Percentiles rank a stretch among this genome's conserved stretches.
Conservation (phyloP, 2,797 vertebrate genomes). For the Amniataba percoides region DNA sequence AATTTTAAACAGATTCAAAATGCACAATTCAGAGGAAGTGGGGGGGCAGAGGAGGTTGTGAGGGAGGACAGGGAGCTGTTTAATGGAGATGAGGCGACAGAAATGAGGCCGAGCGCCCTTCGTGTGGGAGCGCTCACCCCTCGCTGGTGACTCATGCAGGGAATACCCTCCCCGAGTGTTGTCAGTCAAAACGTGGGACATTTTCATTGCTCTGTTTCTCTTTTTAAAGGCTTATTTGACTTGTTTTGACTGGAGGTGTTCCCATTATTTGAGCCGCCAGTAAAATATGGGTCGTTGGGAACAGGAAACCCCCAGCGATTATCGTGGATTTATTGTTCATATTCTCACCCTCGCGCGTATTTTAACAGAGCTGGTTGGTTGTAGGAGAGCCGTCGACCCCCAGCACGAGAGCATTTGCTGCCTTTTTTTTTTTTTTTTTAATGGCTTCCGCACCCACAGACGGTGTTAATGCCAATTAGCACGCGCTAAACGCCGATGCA, state of each 20-base stretch:
- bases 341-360: slow-evolving; percentile 56
- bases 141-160: slow-evolving; percentile 36
- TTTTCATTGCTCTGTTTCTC: slow-evolving; percentile 52
- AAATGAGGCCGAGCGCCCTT: slow-evolving; percentile 44
- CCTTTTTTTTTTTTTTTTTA: slow-evolving; percentile 51
- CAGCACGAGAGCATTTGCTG: slow-evolving; percentile 46
- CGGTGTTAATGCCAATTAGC: slow-evolving; percentile 80
- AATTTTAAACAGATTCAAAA: slow-evolving; percentile 74
- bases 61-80: slow-evolving; percentile 25
- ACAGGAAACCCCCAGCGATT: slow-evolving; percentile 69
- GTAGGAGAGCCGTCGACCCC: slow-evolving; percentile 21
- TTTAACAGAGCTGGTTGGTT: slow-evolving; percentile 66
- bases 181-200: slow-evolving; percentile 62
- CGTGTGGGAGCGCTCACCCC: slow-evolving; percentile 41
- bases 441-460: slow-evolving; percentile 65
- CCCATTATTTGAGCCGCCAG: slow-evolving; percentile 46
- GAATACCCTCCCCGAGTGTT: slow-evolving; percentile 48
- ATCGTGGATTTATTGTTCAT: slow-evolving; percentile 66
- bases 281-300: slow-evolving; percentile 62
- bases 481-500: slow-evolving; percentile 75
- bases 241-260: slow-evolving; percentile 61
- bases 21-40: slow-evolving; percentile 33
- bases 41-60: slow-evolving; percentile 14
- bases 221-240: slow-evolving; percentile 59
- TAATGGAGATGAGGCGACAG: slow-evolving; percentile 56